These are phyloP conservation scores for Karalla daura DNA, from an alignment of 2,797 vertebrate genomes.

Conservation along the genomic window DNA sequence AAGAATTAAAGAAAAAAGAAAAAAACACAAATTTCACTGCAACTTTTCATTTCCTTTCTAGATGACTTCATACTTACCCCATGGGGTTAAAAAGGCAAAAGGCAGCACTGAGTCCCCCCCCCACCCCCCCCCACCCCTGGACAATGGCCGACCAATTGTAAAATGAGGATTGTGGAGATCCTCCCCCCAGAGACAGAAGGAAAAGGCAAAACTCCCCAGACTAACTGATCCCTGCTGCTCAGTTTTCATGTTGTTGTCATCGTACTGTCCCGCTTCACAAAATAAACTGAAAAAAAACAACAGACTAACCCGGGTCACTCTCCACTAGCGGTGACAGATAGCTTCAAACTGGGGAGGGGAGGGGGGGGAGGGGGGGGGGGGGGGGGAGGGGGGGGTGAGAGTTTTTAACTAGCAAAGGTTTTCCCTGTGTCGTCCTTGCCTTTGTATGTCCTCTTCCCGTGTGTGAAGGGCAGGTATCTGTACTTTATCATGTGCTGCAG, in stretches of 20 bases:
- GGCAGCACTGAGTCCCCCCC: constrained; percentile 53
- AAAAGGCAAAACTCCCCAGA: constrained; percentile 61
- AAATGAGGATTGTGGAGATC: constrained; percentile 16
- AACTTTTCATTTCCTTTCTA: constrained; percentile 43
- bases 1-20: constrained; percentile 1
- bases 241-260: constrained; percentile 60
- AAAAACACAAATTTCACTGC: constrained; percentile 40
- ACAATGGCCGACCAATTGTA: constrained; percentile 59
- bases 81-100: constrained; percentile 71
- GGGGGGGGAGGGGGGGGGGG: constrained; percentile 45
- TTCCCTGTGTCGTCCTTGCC: constrained; percentile 97
- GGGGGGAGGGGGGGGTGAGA: constrained; percentile 47
- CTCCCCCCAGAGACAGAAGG: constrained; percentile 61
- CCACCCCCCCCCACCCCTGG: constrained; percentile 46
- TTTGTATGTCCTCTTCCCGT: constrained; percentile 99
- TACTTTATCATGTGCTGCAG: constrained; percentile 99
- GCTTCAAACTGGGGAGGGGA: constrained; percentile 66
- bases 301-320: constrained; percentile 54
- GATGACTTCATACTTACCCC: constrained; percentile 67
- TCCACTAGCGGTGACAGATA: constrained; percentile 62
- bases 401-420: constrained; percentile 96
- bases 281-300: constrained; percentile 22
- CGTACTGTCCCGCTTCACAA: constrained; percentile 63
- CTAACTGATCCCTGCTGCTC: constrained; percentile 60
- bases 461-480: constrained; percentile 99